phyloP scores from a whole-genome alignment of 2,888 invertebrate genomes.

The Drosophila paracracens region DNA sequence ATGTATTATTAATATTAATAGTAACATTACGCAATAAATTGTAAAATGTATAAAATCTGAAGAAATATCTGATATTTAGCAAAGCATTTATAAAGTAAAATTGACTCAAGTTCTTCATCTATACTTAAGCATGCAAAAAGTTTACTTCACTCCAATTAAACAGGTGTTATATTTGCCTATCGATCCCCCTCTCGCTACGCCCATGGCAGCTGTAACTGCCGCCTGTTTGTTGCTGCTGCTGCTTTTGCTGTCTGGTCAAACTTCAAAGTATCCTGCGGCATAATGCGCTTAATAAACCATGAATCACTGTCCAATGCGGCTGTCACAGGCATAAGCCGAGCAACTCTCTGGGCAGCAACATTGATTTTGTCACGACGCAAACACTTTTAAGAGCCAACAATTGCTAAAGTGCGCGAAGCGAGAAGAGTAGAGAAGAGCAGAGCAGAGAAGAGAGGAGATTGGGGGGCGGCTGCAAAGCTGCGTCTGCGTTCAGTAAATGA shows the following conservation, averaged over 20 bases:
- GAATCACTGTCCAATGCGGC: conserved; percentile 82
- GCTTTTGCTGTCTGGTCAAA: conserved; percentile 45
- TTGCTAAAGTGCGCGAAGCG: conserved; percentile 72
- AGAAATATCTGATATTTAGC: background rate
- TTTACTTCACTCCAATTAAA: background rate
- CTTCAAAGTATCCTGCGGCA: conserved; percentile 82
- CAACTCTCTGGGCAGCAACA: conserved; percentile 69
- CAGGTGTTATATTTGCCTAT: conserved; percentile 1
- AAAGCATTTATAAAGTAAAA: background rate
- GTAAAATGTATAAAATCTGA: background rate
- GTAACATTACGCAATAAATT: no score
- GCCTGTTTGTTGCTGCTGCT: conserved; percentile 8
- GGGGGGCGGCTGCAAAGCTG: conserved; percentile 9
- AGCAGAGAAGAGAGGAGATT: background rate
- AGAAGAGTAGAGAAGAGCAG: background rate
- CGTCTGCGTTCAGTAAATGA: conserved; percentile 69
- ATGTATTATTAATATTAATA: background rate
- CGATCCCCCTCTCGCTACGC: background rate
- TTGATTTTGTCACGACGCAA: conserved; percentile 81
- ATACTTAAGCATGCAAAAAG: background rate
- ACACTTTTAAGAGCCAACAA: conserved; percentile 76
- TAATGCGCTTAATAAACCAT: conserved; percentile 84
- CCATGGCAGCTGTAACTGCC: conserved; percentile 17
- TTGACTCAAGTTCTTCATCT: background rate
- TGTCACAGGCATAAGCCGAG: conserved; percentile 47